Evolutionary conservation across 1,140 invertebrate species (phyloP).

Genomic region (Habropoda laboriosa): DNA sequence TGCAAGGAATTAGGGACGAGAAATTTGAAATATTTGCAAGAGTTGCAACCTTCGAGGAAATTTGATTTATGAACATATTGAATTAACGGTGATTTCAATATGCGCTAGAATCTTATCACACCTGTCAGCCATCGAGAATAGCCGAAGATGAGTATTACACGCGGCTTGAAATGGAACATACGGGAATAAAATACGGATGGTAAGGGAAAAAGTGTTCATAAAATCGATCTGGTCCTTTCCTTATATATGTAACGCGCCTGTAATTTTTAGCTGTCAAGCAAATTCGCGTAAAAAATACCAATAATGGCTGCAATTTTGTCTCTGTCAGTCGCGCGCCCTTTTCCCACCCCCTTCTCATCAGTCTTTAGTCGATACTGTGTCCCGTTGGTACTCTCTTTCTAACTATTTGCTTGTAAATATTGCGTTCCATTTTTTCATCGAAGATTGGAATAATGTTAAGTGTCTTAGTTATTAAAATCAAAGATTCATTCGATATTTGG

Average conservation of each 20-base stretch:
- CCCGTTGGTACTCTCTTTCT: background rate
- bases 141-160: constrained; percentile 32
- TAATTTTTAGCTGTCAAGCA: constrained; percentile 60
- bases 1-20: too few relatives aligned
- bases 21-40: too few relatives aligned
- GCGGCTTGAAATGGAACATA: constrained; percentile 28
- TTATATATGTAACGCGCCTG: background rate
- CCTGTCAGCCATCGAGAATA: constrained; percentile 47
- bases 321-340: constrained; percentile 6
- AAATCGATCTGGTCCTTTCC: background rate
- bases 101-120: too few relatives aligned
- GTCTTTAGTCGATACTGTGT: background rate
- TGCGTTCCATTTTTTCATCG: background rate
- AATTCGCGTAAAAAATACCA: constrained; percentile 59
- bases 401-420: background rate
- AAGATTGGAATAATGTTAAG: too few relatives aligned
- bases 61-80: too few relatives aligned
- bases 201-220: constrained; percentile 17
- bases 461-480: too few relatives aligned
- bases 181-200: constrained; percentile 20
- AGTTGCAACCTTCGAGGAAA: too few relatives aligned
- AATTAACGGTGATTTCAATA: too few relatives aligned
- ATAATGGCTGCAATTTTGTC: constrained; percentile 64
- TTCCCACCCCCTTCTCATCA: background rate
- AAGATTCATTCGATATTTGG: too few relatives aligned